These are phyloP conservation scores for Sarcophaga peregrina DNA, from an alignment of 1,140 invertebrate genomes.

Conservation along the genomic window DNA sequence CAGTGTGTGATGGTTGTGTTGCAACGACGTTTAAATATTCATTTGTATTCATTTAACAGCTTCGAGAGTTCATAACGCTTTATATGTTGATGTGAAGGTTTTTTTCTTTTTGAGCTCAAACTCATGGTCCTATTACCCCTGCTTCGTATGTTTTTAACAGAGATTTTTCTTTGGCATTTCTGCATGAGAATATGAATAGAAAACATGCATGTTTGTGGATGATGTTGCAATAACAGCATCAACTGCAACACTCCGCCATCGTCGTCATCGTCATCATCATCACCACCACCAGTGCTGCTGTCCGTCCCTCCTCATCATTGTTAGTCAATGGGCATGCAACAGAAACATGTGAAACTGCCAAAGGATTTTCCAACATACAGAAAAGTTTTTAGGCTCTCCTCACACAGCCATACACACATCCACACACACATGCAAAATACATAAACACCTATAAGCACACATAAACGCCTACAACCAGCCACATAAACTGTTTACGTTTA, in stretches of 20 bases:
- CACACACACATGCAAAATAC: background rate
- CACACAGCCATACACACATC: background rate
- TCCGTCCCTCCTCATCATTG: no score
- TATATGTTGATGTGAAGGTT: no score
- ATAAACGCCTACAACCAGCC: no score
- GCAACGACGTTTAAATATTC: slow-evolving; percentile 19
- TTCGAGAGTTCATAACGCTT: slow-evolving; percentile 14
- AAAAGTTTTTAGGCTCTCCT: background rate
- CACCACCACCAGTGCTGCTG: no score
- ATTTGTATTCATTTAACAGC: slow-evolving; percentile 21
- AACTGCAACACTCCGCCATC: background rate
- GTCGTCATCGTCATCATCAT: background rate
- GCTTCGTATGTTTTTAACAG: background rate
- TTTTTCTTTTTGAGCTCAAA: background rate
- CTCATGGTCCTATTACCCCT: background rate
- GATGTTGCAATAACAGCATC: background rate
- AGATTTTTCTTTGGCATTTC: background rate
- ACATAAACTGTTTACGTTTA: no score
- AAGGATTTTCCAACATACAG: background rate
- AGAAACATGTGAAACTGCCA: background rate
- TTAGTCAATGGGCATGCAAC: no score
- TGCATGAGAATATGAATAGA: background rate
- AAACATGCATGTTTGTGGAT: background rate
- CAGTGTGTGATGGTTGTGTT: background rate
- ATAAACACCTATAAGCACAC: no score